Conservation (phyloP, 2,888 invertebrate species). For the Cepaea hortensis region DNA sequence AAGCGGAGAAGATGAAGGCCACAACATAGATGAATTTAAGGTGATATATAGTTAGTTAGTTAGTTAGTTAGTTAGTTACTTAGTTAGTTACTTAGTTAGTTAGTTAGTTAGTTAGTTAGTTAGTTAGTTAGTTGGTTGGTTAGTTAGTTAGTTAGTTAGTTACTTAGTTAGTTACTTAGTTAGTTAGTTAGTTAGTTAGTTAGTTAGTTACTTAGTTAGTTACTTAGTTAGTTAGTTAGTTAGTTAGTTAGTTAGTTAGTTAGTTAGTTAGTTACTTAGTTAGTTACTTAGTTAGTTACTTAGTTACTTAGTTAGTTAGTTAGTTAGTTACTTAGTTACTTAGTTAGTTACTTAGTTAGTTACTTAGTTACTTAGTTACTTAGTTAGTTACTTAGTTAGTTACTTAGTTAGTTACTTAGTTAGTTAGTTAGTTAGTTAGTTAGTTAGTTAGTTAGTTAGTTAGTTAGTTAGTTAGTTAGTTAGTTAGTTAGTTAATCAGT, state of each 20-base stretch:
- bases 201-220: neutral
- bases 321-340: too few species aligned
- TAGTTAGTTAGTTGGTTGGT: too few species aligned
- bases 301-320: too few species aligned
- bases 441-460: neutral
- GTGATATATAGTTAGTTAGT: too few species aligned
- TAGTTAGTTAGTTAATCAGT: too few species aligned
- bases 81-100: too few species aligned
- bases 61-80: too few species aligned
- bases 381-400: neutral
- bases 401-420: neutral
- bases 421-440: neutral
- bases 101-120: too few species aligned
- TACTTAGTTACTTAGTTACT: neutral
- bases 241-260: neutral
- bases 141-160: neutral
- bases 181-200: neutral
- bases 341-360: too few species aligned
- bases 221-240: neutral
- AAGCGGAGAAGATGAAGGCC: too few species aligned
- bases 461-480: neutral
- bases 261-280: neutral
- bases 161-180: neutral
- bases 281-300: too few species aligned
- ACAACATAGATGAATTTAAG: too few species aligned